These are phyloP conservation scores for Pantala flavescens DNA, from an alignment of 1,140 invertebrate species.

Conservation along the genomic window DNA sequence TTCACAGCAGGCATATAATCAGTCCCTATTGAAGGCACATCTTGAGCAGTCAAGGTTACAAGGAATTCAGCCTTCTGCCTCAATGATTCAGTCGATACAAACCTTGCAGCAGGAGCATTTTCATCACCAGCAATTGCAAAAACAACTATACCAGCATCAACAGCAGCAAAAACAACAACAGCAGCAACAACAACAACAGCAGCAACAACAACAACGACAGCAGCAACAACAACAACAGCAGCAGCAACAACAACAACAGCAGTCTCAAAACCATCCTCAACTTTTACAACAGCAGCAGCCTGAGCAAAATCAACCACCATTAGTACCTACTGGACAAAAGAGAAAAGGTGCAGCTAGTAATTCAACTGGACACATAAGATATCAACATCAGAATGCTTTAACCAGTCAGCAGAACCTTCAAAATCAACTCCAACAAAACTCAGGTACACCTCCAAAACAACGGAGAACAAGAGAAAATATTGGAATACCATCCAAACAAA, in stretches of 20 bases:
- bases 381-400: conserved; percentile 23
- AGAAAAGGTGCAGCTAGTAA: not conserved
- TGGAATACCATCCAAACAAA: conserved; percentile 42
- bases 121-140: not conserved
- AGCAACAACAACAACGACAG: conserved; percentile 24
- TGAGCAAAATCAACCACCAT: not conserved
- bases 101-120: not conserved
- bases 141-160: not conserved
- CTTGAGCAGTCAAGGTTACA: not conserved
- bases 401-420: conserved; percentile 23
- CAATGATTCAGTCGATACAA: not conserved
- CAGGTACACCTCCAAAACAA: conserved; percentile 29
- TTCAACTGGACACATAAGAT: not conserved
- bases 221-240: not conserved
- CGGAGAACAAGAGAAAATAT: conserved; percentile 36
- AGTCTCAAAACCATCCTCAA: conserved; percentile 24
- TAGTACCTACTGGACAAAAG: not conserved
- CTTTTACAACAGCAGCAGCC: not conserved
- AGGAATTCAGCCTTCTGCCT: not conserved
- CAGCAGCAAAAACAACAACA: conserved; percentile 19
- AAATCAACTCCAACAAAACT: not conserved
- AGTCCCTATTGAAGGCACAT: not conserved
- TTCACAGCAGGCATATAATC: not conserved
- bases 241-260: not conserved
- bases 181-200: conserved; percentile 18